Percentiles rank a stretch among this genome's conserved stretches.
Evolutionary conservation across 2,888 invertebrate species (phyloP).

Genomic region (Glyphotaelius pellucidus): DNA sequence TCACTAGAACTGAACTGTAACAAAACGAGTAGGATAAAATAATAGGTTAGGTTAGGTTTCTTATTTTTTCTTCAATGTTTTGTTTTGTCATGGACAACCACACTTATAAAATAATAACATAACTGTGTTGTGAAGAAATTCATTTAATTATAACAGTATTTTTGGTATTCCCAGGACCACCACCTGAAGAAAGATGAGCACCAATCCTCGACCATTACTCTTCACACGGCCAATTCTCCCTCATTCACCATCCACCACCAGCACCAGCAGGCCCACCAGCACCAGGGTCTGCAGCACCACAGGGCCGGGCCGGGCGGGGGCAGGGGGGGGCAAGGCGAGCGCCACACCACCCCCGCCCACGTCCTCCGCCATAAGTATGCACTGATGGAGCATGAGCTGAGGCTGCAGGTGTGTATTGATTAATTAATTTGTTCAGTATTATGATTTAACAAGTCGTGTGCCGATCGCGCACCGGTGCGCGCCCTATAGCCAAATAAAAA

Average conservation of each 20-base stretch:
- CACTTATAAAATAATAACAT: too few relatives aligned
- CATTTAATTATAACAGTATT: background rate
- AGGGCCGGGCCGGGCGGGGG: slow-evolving; percentile 63
- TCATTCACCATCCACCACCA: slow-evolving; percentile 60
- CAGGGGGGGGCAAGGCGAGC: background rate
- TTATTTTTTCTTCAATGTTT: too few relatives aligned
- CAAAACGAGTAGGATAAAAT: too few relatives aligned
- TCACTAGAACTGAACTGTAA: too few relatives aligned
- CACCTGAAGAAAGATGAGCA: slow-evolving; percentile 53
- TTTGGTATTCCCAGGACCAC: slow-evolving; percentile 43
- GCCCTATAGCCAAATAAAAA: too few relatives aligned
- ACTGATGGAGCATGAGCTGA: slow-evolving; percentile 75
- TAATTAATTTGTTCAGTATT: too few relatives aligned
- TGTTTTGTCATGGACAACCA: too few relatives aligned
- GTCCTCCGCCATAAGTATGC: slow-evolving; percentile 75
- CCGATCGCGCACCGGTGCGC: too few relatives aligned
- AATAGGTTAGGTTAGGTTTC: too few relatives aligned
- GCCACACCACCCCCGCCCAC: slow-evolving; percentile 17
- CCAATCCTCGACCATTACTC: slow-evolving; percentile 54
- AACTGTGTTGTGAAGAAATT: too few relatives aligned
- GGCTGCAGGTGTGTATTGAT: slow-evolving; percentile 71
- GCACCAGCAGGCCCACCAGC: slow-evolving; percentile 65
- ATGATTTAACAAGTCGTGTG: too few relatives aligned
- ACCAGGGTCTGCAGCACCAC: slow-evolving; percentile 69
- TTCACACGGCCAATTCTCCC: slow-evolving; percentile 55